Percentiles rank a stretch among this genome's conserved stretches.
phyloP scores from a whole-genome alignment of 1,140 invertebrate genomes.

The Pentalonia nigronervosa region DNA sequence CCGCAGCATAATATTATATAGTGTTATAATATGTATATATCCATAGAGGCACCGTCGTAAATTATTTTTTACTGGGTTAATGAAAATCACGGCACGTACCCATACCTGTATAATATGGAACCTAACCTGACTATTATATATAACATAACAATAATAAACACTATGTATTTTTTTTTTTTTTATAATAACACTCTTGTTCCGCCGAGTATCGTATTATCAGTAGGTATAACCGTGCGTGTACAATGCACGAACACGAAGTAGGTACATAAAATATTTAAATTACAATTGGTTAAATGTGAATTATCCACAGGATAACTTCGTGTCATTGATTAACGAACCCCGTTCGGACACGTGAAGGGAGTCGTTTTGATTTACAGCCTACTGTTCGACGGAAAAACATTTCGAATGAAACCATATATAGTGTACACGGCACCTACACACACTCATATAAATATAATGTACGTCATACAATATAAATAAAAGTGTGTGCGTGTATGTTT shows the following conservation, averaged over 20 bases:
- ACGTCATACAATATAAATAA: not conserved
- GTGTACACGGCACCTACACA: not conserved
- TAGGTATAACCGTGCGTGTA: not conserved
- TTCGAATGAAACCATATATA: not conserved
- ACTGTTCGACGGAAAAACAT: slow-evolving; percentile 36
- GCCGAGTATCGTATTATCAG: slow-evolving; percentile 3
- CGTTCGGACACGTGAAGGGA: slow-evolving; percentile 38
- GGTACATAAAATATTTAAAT: slow-evolving; percentile 43
- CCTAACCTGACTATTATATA: not conserved
- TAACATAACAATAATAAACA: not conserved
- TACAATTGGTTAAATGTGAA: slow-evolving; percentile 32
- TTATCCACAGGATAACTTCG: slow-evolving; percentile 35
- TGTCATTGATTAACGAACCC: slow-evolving; percentile 49
- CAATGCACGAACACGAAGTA: not conserved
- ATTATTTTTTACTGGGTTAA: slow-evolving; percentile 10
- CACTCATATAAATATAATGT: not conserved
- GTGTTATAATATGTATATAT: not conserved
- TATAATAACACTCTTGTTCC: slow-evolving; percentile 2
- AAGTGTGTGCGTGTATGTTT: not conserved
- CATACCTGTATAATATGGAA: not conserved
- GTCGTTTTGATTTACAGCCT: slow-evolving; percentile 44
- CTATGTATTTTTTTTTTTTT: not conserved
- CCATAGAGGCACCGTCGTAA: not conserved
- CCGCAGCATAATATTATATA: not conserved
- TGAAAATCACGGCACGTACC: slow-evolving; percentile 12